Evolutionary conservation across 2,888 invertebrate genomes (phyloP), one percentile per base, ranked within the genome.

Genomic region (Xestia c-nigrum): DNA sequence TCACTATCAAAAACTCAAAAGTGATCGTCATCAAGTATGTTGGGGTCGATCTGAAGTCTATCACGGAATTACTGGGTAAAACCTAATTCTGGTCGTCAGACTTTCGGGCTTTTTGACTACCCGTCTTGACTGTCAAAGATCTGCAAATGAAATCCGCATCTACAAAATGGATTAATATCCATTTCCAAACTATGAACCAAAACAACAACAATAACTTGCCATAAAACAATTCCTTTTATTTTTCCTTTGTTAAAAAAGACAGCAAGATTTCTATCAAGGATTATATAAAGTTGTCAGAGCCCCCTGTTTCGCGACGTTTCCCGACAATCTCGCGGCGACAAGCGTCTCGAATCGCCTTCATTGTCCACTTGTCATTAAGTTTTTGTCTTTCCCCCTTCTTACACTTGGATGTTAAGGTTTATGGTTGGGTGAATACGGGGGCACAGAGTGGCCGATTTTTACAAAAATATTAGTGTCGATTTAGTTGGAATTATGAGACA

Each of bases 301-400:
- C 88, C 88, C 89, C 79, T 76, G 79, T 63, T 82, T 63, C 73
- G 74, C 80, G 78, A 88, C 89, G 89, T 88, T 92, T 93, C 90
- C 91, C 90, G 93, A 92, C 94, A 94, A 92, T 94, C 92, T 88
- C 89, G 89, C 85, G 87, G 82, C 89, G 96, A 96, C 96, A 96
- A 95, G 93, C 96, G 95, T 96, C 92, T 93, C 96, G 92, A 96
- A 96, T 96, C 94, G 91, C 91, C 90, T 92, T 93, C 94, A 94
- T 95, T 96, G 96, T 96, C 96, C 96, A 96, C 95, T 95, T 95
- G 96, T 96, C 96, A 96, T 96, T 96, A 96, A 95, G 96, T 95
- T 96, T 95, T 96, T 95, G 95, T 96, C 94, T 94, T 92, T 90
- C 91, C 91, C 94, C 94, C 92, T 93, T 93, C 93, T 93, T 92